A percentile compares a stretch with the other conserved stretches of the same genome.
These are phyloP conservation scores for Andrena dorsata DNA, from an alignment of 2,888 invertebrate species.

Conservation along the genomic window DNA sequence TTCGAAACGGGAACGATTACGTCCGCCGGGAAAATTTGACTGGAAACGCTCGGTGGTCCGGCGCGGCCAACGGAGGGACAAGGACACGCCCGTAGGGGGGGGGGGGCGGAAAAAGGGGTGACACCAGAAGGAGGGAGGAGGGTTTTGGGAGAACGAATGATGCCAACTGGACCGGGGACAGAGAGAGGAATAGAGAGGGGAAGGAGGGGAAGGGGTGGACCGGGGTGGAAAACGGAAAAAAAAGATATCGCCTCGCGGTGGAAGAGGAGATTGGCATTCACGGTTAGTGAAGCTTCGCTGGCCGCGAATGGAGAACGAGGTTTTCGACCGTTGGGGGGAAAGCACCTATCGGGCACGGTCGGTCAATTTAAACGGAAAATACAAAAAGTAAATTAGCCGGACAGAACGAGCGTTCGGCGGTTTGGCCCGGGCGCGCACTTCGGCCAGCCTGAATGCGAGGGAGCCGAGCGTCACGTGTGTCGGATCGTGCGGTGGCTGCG, in stretches of 20 bases:
- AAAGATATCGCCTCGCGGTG: conserved; percentile 68
- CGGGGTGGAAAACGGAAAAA: conserved; percentile 32
- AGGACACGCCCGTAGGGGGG: background rate
- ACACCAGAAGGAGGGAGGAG: background rate
- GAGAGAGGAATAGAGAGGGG: background rate
- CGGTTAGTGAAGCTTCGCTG: conserved; percentile 76
- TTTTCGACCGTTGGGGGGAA: conserved; percentile 52
- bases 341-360: conserved; percentile 75
- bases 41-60: conserved; percentile 63
- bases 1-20: conserved; percentile 67
- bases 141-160: conserved; percentile 30
- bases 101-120: background rate
- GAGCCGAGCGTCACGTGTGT: conserved; percentile 80
- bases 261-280: conserved; percentile 80
- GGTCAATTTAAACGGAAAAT: conserved; percentile 83
- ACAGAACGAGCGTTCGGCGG: conserved; percentile 76
- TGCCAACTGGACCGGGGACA: conserved; percentile 29
- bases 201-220: conserved; percentile 15
- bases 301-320: conserved; percentile 76
- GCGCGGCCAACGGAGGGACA: conserved; percentile 17
- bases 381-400: conserved; percentile 84
- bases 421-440: conserved; percentile 60
- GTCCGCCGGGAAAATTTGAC: conserved; percentile 68
- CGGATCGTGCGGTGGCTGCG: conserved; percentile 81
- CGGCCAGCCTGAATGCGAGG: conserved; percentile 45